Evolutionary conservation across 2,113 vertebrate genomes (phyloP).

Genomic region (Cricetomys ansorgei): DNA sequence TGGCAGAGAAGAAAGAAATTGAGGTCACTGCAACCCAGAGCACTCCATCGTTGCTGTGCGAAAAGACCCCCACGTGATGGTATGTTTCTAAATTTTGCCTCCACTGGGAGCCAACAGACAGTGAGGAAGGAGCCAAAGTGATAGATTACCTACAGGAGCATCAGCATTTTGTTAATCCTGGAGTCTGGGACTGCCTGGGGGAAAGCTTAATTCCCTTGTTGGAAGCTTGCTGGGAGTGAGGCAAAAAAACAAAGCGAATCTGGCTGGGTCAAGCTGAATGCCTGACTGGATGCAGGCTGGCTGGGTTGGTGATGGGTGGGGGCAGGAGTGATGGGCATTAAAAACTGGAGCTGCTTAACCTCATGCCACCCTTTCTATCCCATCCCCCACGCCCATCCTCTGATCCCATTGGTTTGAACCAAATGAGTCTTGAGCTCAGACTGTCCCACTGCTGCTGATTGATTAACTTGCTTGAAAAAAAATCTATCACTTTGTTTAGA

Average conservation of each 20-base stretch:
- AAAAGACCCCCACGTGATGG: slow-evolving; percentile 83
- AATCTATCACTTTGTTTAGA: slow-evolving; percentile 20
- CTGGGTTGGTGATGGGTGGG: neutral
- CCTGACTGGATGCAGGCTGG: neutral
- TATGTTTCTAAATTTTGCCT: slow-evolving; percentile 86
- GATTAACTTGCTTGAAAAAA: slow-evolving; percentile 54
- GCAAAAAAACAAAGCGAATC: neutral
- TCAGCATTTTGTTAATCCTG: neutral
- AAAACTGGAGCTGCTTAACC: slow-evolving; percentile 25
- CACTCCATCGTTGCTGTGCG: slow-evolving; percentile 73
- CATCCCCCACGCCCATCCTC: neutral
- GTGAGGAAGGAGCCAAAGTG: slow-evolving; percentile 31
- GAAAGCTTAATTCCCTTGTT: neutral
- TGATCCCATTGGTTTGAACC: slow-evolving; percentile 58
- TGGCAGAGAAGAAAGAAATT: slow-evolving; percentile 77
- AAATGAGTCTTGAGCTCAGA: slow-evolving; percentile 39
- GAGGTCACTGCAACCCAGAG: slow-evolving; percentile 80
- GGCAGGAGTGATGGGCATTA: neutral
- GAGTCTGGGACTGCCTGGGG: neutral
- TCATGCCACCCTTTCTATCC: neutral
- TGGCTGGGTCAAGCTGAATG: neutral
- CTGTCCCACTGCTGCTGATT: neutral
- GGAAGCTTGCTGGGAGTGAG: fast-evolving
- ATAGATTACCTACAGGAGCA: slow-evolving; percentile 11
- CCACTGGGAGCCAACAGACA: slow-evolving; percentile 61